These are phyloP conservation scores for Dolichomitus sp. DNA, from an alignment of 2,888 invertebrate species.

Conservation along the genomic window DNA sequence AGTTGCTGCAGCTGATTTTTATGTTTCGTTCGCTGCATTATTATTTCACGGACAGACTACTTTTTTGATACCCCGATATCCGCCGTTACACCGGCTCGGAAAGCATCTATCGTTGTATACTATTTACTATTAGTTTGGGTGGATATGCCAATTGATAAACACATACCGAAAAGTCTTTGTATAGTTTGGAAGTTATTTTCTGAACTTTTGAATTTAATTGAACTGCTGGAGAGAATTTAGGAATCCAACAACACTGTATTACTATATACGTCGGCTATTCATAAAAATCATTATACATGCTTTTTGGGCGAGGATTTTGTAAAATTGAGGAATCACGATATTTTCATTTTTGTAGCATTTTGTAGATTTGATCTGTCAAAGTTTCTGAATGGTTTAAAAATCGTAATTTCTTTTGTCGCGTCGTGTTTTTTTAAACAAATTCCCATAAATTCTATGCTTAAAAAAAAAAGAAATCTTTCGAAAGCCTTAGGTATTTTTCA, in stretches of 20 bases:
- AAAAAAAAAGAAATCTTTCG: not conserved
- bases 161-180: not conserved
- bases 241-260: no score
- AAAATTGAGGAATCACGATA: no score
- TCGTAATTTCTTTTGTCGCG: no score
- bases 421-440: no score
- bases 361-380: not conserved
- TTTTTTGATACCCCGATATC: slow-evolving; percentile 50
- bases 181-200: not conserved
- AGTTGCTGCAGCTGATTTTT: slow-evolving; percentile 57
- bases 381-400: no score
- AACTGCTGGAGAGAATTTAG: no score
- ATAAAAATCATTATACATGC: no score
- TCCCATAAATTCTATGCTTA: not conserved
- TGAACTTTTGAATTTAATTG: not conserved
- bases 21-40: slow-evolving; percentile 62
- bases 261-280: no score
- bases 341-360: not conserved
- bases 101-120: slow-evolving; percentile 57
- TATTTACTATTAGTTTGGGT: slow-evolving; percentile 26
- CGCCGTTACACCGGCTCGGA: slow-evolving; percentile 59
- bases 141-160: slow-evolving; percentile 38
- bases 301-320: no score
- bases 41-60: slow-evolving; percentile 47
- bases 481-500: slow-evolving; percentile 27